These are phyloP conservation scores for Nyctereutes procyonoides DNA, from an alignment of 2,113 vertebrate genomes.

Conservation along the genomic window DNA sequence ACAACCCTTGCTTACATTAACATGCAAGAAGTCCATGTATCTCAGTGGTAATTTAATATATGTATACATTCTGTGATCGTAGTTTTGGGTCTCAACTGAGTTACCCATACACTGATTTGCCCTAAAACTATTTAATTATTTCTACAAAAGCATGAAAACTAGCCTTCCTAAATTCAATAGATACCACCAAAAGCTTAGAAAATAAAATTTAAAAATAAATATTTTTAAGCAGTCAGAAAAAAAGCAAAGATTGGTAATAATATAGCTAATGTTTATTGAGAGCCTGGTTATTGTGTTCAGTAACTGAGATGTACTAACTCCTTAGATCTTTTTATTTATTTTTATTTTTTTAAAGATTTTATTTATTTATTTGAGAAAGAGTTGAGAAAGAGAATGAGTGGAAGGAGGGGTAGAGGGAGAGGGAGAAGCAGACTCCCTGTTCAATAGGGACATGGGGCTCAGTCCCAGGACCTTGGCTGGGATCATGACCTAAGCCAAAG, in stretches of 20 bases:
- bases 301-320: neutral
- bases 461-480: too few species aligned
- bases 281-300: neutral
- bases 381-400: too few species aligned
- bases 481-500: too few species aligned
- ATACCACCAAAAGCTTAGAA: neutral
- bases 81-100: neutral
- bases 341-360: too few species aligned
- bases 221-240: neutral
- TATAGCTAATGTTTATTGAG: neutral
- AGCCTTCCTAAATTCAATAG: neutral
- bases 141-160: neutral
- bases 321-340: neutral
- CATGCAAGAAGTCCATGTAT: neutral
- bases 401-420: too few species aligned
- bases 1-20: neutral
- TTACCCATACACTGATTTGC: neutral
- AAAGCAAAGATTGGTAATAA: neutral
- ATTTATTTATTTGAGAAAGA: too few species aligned
- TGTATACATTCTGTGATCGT: neutral
- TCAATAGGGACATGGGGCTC: too few species aligned
- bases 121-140: constrained; percentile 12
- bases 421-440: too few species aligned
- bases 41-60: neutral
- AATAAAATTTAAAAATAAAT: neutral